A percentile compares a stretch with the other conserved stretches of the same genome.
Evolutionary conservation across 2,888 invertebrate genomes (phyloP).

Genomic region (Diarsia brunnea): DNA sequence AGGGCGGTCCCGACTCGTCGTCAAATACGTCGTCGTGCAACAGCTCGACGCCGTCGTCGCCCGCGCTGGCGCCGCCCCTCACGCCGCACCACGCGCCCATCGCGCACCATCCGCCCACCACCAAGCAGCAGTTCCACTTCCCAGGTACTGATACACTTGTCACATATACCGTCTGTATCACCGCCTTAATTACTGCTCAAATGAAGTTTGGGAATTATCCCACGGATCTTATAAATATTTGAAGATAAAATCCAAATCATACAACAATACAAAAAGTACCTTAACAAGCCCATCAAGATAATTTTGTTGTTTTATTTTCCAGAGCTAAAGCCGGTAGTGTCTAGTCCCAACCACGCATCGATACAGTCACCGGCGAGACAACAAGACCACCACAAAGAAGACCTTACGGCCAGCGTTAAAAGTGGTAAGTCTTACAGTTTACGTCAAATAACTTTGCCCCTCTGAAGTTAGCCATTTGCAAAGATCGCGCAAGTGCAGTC

Average conservation of each 20-base stretch:
- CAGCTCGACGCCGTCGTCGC: conserved; percentile 98
- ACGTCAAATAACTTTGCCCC: too few species aligned
- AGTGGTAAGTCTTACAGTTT: conserved; percentile 80
- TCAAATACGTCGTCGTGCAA: conserved; percentile 99
- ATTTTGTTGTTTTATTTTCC: conserved; percentile 32
- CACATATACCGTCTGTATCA: too few species aligned
- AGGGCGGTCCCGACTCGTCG: conserved; percentile 95
- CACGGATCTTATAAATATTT: too few species aligned
- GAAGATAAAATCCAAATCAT: too few species aligned
- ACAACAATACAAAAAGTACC: too few species aligned
- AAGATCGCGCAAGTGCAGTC: too few species aligned
- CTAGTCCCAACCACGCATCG: conserved; percentile 81
- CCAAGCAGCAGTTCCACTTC: conserved; percentile 94
- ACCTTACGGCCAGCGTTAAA: conserved; percentile 80
- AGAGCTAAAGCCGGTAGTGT: conserved; percentile 83
- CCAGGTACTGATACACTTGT: conserved; percentile 87
- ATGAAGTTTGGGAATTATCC: too few species aligned
- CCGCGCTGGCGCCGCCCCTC: conserved; percentile 93
- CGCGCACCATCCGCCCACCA: conserved; percentile 73
- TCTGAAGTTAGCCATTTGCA: too few species aligned
- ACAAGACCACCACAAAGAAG: conserved; percentile 76
- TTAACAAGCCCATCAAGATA: conserved; percentile 2
- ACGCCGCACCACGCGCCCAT: conserved; percentile 91
- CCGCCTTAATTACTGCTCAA: too few species aligned
- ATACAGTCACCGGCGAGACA: conserved; percentile 79